Conservation (phyloP, 2,888 invertebrate genomes). For the Drosophila rubida region DNA sequence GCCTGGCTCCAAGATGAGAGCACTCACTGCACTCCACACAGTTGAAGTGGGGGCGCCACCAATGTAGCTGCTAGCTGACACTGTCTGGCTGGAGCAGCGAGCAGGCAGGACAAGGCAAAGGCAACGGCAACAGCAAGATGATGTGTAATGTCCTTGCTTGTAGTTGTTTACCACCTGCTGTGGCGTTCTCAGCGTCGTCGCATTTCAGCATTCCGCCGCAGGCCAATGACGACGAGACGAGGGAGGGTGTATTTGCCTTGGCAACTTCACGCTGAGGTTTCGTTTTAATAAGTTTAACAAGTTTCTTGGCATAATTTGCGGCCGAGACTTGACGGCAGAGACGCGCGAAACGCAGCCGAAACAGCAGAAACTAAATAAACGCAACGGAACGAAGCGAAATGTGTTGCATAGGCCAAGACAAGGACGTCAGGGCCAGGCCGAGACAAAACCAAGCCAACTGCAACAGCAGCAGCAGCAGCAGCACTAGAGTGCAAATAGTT, state of each 20-base stretch:
- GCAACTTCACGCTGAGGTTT: conserved; percentile 77
- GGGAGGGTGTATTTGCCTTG: conserved; percentile 53
- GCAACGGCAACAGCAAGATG: too few relatives aligned
- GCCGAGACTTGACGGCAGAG: conserved; percentile 50
- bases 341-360: conserved; percentile 33
- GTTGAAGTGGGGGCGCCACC: conserved; percentile 13
- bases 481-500: conserved; percentile 17
- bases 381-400: conserved; percentile 19
- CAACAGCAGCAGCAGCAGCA: conserved; percentile 8
- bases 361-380: not conserved
- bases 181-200: conserved; percentile 39
- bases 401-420: conserved; percentile 41
- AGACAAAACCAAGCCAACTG: conserved; percentile 16
- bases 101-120: not conserved
- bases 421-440: conserved; percentile 5
- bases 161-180: conserved; percentile 66
- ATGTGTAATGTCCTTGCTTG: conserved; percentile 47
- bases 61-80: conserved; percentile 8
- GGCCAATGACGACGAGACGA: conserved; percentile 12
- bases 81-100: too few relatives aligned
- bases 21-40: conserved; percentile 18
- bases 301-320: conserved; percentile 80
- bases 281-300: conserved; percentile 80
- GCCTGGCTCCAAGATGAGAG: conserved; percentile 8
- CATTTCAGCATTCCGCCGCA: conserved; percentile 40